Conservation (phyloP, 2,888 invertebrate genomes). For the Papilio elwesi region DNA sequence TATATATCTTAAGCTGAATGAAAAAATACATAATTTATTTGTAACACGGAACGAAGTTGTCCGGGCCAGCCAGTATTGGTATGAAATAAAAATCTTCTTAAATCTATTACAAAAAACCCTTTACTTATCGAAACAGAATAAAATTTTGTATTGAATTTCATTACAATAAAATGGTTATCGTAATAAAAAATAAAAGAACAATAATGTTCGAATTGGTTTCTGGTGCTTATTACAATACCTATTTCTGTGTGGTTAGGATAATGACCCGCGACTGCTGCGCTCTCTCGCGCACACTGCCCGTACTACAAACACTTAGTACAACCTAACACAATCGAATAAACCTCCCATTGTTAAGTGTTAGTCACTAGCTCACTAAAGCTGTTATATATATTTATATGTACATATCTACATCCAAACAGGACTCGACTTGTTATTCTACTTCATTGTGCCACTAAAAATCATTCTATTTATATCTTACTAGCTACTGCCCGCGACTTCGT, state of each 20-base stretch:
- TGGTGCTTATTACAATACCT: slow-evolving; percentile 44
- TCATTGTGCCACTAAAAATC: slow-evolving; percentile 4
- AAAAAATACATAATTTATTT: too few species aligned
- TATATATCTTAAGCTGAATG: too few species aligned
- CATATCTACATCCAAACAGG: slow-evolving; percentile 5
- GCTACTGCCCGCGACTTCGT: too few species aligned
- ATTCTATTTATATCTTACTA: not conserved
- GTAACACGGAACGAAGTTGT: too few species aligned
- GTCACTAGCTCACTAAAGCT: slow-evolving; percentile 31
- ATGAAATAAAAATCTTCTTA: too few species aligned
- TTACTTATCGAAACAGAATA: not conserved
- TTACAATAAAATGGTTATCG: not conserved
- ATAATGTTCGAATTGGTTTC: slow-evolving; percentile 10
- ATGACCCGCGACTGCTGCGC: slow-evolving; percentile 50
- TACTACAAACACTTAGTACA: slow-evolving; percentile 47
- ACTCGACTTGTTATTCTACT: slow-evolving; percentile 15
- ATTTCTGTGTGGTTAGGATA: slow-evolving; percentile 50
- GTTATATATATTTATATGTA: not conserved
- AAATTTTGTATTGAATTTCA: not conserved
- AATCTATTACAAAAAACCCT: not conserved
- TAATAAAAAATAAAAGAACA: not conserved
- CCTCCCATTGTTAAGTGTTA: slow-evolving; percentile 45
- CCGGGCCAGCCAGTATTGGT: too few species aligned
- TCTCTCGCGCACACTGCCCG: slow-evolving; percentile 42
- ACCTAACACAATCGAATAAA: slow-evolving; percentile 40